phyloP scores from a whole-genome alignment of 2,888 invertebrate species.

The Acronicta psi region DNA sequence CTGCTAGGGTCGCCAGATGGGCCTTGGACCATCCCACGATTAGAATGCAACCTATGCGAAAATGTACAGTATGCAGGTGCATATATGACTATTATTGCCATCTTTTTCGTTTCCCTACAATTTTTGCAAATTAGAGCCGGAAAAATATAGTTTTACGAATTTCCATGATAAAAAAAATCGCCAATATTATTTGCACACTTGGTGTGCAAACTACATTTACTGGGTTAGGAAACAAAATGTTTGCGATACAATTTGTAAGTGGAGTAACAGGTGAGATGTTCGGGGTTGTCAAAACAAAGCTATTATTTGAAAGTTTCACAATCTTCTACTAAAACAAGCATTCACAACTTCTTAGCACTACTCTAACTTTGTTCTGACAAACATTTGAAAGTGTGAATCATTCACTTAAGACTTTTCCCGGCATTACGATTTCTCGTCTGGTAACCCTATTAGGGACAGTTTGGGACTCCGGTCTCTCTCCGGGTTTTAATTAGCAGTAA shows the following conservation, averaged over 20 bases:
- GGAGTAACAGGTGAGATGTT: neutral
- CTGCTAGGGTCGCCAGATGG: constrained; percentile 39
- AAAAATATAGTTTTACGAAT: no score
- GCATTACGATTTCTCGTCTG: constrained; percentile 9
- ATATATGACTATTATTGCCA: no score
- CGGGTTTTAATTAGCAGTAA: constrained; percentile 66
- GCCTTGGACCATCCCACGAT: neutral
- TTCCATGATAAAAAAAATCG: no score
- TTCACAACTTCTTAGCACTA: neutral
- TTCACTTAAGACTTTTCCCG: constrained; percentile 5
- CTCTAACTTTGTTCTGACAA: constrained; percentile 4
- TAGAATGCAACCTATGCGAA: no score
- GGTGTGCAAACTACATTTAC: no score
- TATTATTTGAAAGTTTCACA: neutral
- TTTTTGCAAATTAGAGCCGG: no score
- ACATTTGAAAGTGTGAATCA: constrained; percentile 5
- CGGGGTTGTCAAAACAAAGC: constrained; percentile 8
- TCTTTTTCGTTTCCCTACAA: no score
- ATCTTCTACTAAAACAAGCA: neutral
- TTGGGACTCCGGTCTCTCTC: constrained; percentile 43
- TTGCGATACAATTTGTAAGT: neutral
- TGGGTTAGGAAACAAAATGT: neutral
- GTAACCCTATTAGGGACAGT: constrained; percentile 37
- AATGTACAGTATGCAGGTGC: no score
- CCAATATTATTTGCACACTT: no score